A percentile compares a stretch with the other conserved stretches of the same genome.
Conservation (phyloP, 2,797 vertebrate species). For the Rallus crepitans region DNA sequence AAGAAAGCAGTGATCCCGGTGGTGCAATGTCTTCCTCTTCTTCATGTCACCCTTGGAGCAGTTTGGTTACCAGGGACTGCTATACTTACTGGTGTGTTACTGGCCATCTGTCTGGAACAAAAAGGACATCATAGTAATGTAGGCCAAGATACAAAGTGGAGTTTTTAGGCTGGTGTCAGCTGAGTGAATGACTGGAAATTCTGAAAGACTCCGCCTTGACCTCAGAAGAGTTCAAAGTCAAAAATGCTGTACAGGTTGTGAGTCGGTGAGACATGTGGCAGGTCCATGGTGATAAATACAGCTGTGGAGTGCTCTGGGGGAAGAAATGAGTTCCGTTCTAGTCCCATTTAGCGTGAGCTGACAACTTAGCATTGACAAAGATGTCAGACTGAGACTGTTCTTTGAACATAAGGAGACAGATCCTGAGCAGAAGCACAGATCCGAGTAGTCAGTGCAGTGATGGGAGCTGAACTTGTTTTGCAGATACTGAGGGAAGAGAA, state of each 20-base stretch:
- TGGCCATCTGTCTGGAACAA: background rate
- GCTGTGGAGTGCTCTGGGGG: background rate
- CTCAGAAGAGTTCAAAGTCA: background rate
- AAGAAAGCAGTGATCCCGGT: background rate
- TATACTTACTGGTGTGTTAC: background rate
- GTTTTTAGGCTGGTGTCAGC: background rate
- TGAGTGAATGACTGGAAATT: background rate
- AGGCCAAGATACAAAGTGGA: background rate
- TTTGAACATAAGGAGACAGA: background rate
- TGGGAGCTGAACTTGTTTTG: background rate
- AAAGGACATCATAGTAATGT: background rate
- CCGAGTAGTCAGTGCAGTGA: background rate
- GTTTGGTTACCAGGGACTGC: background rate
- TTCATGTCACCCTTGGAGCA: background rate
- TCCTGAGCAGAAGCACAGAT: background rate
- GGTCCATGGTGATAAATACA: background rate
- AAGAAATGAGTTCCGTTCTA: background rate
- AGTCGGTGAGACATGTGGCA: background rate
- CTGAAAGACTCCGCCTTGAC: background rate
- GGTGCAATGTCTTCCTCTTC: background rate
- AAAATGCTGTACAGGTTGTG: background rate
- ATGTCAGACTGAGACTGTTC: background rate
- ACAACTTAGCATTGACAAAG: background rate
- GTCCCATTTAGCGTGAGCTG: background rate
- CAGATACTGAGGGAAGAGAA: background rate